Evolutionary conservation across 2,888 invertebrate genomes (phyloP).

Genomic region (Andrena fulva): DNA sequence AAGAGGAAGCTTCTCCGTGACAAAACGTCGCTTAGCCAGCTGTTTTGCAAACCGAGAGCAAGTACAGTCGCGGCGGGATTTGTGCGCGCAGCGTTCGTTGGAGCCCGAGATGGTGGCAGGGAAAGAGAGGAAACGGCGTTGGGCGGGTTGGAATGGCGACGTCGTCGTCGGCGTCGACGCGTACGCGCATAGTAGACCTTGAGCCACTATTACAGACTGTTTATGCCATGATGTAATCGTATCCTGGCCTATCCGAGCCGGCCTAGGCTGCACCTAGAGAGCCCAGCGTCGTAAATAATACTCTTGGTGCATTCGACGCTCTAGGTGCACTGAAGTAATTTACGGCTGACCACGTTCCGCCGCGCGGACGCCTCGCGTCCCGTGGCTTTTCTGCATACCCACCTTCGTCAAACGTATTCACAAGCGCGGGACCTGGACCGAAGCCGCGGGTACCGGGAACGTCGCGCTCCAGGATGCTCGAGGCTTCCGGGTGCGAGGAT

Average conservation of each 20-base stretch:
- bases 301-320: constrained; percentile 63
- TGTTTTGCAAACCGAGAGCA: constrained; percentile 1
- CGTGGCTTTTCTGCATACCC: constrained; percentile 22
- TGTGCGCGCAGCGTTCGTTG: not conserved
- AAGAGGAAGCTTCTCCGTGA: too few relatives aligned
- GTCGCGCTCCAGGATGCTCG: constrained; percentile 10
- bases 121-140: constrained; percentile 42
- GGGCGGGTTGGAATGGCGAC: constrained; percentile 54
- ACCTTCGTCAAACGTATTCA: not conserved
- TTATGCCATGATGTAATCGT: constrained; percentile 79
- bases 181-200: constrained; percentile 75
- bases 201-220: constrained; percentile 80
- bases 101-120: constrained; percentile 18
- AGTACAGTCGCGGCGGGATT: not conserved
- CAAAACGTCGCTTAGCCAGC: not conserved
- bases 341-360: constrained; percentile 71
- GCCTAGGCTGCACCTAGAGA: constrained; percentile 65
- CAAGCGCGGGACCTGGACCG: not conserved
- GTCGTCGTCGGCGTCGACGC: constrained; percentile 48
- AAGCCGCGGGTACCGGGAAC: constrained; percentile 13
- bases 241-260: constrained; percentile 71
- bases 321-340: constrained; percentile 77
- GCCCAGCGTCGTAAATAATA: constrained; percentile 74
- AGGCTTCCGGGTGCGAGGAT: constrained; percentile 18
- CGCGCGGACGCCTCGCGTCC: constrained; percentile 36